Conservation (phyloP, 2,888 invertebrate genomes). For the Sipha maydis region DNA sequence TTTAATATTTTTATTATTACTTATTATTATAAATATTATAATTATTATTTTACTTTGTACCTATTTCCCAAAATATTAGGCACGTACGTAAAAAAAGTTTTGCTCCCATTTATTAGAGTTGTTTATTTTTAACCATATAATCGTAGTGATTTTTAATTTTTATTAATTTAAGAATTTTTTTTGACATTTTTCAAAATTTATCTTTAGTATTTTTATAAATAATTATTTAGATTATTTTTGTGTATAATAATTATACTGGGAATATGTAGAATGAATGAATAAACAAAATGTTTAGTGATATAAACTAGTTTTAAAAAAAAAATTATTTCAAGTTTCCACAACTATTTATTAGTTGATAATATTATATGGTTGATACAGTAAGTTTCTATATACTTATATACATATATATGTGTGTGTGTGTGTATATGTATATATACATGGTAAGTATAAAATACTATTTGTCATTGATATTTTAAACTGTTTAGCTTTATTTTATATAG, state of each 20-base stretch:
- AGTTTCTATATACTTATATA: neutral
- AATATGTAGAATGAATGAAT: slow-evolving; percentile 47
- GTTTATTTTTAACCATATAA: slow-evolving; percentile 40
- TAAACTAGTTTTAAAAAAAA: slow-evolving; percentile 34
- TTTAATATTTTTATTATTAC: slow-evolving; percentile 47
- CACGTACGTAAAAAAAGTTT: slow-evolving; percentile 1
- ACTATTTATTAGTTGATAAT: neutral
- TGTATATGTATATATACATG: neutral
- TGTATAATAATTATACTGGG: slow-evolving; percentile 58
- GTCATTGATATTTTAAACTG: neutral
- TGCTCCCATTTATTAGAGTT: slow-evolving; percentile 27
- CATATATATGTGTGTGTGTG: neutral
- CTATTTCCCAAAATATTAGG: slow-evolving; percentile 45
- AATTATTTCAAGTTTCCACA: slow-evolving; percentile 30
- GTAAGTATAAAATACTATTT: slow-evolving; percentile 32
- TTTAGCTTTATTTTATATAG: neutral
- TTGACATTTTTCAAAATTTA: slow-evolving; percentile 38
- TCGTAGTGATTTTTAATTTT: slow-evolving; percentile 42
- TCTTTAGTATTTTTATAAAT: slow-evolving; percentile 45
- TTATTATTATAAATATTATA: slow-evolving; percentile 35
- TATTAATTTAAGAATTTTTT: slow-evolving; percentile 43
- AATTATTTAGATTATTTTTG: slow-evolving; percentile 49
- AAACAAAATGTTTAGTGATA: slow-evolving; percentile 34
- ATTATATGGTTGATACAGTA: neutral
- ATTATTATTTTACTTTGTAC: slow-evolving; percentile 42